Percentiles rank a stretch among this genome's conserved stretches.
phyloP scores from a whole-genome alignment of 2,113 vertebrate species.

The Serinus canaria region DNA sequence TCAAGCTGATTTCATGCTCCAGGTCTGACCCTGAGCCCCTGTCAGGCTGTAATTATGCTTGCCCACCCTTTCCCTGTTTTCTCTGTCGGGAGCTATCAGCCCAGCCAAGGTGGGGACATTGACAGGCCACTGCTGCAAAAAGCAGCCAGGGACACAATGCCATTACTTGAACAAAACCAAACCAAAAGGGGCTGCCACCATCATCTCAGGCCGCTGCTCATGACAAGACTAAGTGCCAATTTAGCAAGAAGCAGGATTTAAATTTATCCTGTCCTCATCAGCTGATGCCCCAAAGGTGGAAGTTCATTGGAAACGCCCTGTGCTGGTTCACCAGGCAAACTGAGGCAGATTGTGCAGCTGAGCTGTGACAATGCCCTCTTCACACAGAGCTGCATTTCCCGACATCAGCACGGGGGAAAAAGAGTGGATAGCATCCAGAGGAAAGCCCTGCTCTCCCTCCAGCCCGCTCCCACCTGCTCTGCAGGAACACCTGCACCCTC shows the following conservation, averaged over 20 bases:
- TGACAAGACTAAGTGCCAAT: background rate
- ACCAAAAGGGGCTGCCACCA: background rate
- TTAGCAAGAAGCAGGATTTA: background rate
- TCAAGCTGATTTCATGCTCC: background rate
- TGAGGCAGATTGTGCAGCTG: background rate
- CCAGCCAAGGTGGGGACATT: background rate
- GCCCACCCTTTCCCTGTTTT: background rate
- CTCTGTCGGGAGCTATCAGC: background rate
- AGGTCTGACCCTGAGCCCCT: background rate
- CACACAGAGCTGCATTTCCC: background rate
- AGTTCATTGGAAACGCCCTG: background rate
- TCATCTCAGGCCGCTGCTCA: background rate
- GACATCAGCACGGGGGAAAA: background rate
- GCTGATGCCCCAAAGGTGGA: background rate
- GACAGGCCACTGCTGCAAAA: background rate
- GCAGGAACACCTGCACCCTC: background rate
- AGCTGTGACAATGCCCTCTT: background rate
- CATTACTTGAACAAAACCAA: background rate
- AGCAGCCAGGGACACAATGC: background rate
- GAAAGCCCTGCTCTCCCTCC: background rate
- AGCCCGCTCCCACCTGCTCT: background rate
- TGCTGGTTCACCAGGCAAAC: background rate
- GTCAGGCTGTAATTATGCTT: background rate
- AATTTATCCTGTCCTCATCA: background rate
- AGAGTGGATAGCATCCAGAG: background rate